Evolutionary conservation across 1,140 invertebrate genomes (phyloP), one percentile per base, ranked within the genome.

Genomic region (Orussus abietinus): DNA sequence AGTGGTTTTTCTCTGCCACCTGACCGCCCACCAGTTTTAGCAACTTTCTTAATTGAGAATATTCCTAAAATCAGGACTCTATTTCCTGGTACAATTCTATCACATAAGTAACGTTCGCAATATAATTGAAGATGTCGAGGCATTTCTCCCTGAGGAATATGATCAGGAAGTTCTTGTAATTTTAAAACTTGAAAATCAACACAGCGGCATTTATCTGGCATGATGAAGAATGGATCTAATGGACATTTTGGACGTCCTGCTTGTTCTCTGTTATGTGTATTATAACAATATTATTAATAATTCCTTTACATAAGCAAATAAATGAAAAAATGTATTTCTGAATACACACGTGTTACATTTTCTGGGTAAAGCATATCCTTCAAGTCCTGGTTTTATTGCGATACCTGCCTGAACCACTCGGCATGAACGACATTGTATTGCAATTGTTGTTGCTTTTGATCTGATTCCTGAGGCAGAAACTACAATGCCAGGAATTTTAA

Each of bases 61-160:
- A 99, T 91, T 13, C 97, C 97, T 32, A 96, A 79, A 32, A 99
- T 84, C 5, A 87, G 84, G 7, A 98, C 90, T 49, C 92, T 79
- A 62, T 98, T 99, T 1, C 97, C 97, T 26, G 97, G 97, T 1
- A 98, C 93, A 22, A 96, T 88, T 62, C 83, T 80, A 65, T 99
- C 97, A 66, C 94, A 97, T 7, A 99, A 74, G 64, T 93, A 90
- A 57, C 94, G 81, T 66, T 99, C 96, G 61, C 89, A 92, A 69
- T 95, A 99, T 0, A 99, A 75, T 48, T 93, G 88, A 39, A 99
- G 73, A 74, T 99, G 97, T 5, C 97, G 78, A 1, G 97, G 96
- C 80, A 99, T 92, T 79, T 99, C 97, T 38, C 97, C 96, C 63
- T 98, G 93, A 0, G 96, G 97, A 44, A 99, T 90, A 48, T 86